These are phyloP conservation scores for Borostomias antarcticus DNA, from an alignment of 2,797 vertebrate species.

Conservation along the genomic window DNA sequence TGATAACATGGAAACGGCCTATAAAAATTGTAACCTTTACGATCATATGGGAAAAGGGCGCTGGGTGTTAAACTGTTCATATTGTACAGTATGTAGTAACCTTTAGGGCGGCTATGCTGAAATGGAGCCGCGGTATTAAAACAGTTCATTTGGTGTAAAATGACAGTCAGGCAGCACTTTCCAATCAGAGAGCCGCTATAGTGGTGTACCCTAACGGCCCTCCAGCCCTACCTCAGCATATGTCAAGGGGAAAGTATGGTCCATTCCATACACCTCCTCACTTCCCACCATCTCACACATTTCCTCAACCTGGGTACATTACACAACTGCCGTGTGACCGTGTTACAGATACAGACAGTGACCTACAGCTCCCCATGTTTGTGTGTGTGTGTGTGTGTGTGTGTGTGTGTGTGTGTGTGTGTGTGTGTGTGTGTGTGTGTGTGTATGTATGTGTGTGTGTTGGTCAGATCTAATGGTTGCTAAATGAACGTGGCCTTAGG, in stretches of 20 bases:
- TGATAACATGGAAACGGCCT: constrained; percentile 45
- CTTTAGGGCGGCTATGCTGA: constrained; percentile 51
- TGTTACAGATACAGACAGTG: no score
- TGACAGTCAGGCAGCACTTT: constrained; percentile 39
- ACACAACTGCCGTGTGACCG: no score
- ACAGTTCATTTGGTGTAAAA: constrained; percentile 53
- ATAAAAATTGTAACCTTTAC: constrained; percentile 57
- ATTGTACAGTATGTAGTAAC: constrained; percentile 64
- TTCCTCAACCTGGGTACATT: background rate
- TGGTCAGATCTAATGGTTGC: constrained; percentile 34
- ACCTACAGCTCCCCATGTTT: no score
- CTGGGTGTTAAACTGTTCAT: constrained; percentile 53
- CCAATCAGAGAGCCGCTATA: constrained; percentile 39
- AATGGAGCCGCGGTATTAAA: constrained; percentile 38
- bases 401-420: no score
- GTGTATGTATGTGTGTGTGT: no score
- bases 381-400: no score
- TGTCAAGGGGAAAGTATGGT: background rate
- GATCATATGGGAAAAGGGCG: constrained; percentile 46
- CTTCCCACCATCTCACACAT: background rate
- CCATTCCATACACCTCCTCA: background rate
- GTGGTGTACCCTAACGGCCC: constrained; percentile 65
- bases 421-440: no score
- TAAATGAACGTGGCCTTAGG: constrained; percentile 63
- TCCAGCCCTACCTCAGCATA: constrained; percentile 58